Evolutionary conservation across 2,113 vertebrate species (phyloP), one percentile per base, ranked within the genome.

Genomic region (Sorex fumeus): DNA sequence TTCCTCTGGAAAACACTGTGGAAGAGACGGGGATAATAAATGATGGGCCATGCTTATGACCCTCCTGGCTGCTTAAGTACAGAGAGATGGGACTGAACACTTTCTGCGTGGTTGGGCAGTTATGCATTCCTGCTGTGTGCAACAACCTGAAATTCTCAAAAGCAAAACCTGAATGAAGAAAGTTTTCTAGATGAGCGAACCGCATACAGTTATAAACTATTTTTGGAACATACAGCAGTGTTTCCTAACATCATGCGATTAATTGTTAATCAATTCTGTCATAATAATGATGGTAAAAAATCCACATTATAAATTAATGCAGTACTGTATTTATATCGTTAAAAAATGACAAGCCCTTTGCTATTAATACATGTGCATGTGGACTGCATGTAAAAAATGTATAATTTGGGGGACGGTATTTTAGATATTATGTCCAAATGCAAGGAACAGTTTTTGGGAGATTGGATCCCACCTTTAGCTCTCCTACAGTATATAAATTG

Each of bases 401-500:
- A 66, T 78, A 57, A 91, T 77, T 47, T 81, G 34, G 16, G 23
- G 30, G 69, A 21, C 19, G 75, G 3, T 69, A 60, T 28, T 86
- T 88, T 32, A 57, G 34, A 72, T 21, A 32, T 79, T 93, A 77
- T 47, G 27, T 64, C 2, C 3, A 76, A 90, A 87, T 96, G n/a
- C 72, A 92, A 79, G 34, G n/a, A 89, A 45, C 80, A 69, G n/a
- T 90, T 91, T 45, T 62, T 71, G 84, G 32, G 76, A 74, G 28
- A 88, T 93, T 94, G 81, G 71, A 75, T 84, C 94, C 53, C 50
- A 87, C 67, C 25, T 76, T 93, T 64, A 69, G 66, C 50, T 82
- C 57, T 93, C 57, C 16, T 25, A 53, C 3, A 36, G 88, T 72
- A 87, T 92, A 87, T 79, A 91, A 96, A 96, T 76, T 72, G 78